A percentile compares a stretch with the other conserved stretches of the same genome.
Conservation (phyloP, 1,140 invertebrate species). For the Helicoverpa zea region DNA sequence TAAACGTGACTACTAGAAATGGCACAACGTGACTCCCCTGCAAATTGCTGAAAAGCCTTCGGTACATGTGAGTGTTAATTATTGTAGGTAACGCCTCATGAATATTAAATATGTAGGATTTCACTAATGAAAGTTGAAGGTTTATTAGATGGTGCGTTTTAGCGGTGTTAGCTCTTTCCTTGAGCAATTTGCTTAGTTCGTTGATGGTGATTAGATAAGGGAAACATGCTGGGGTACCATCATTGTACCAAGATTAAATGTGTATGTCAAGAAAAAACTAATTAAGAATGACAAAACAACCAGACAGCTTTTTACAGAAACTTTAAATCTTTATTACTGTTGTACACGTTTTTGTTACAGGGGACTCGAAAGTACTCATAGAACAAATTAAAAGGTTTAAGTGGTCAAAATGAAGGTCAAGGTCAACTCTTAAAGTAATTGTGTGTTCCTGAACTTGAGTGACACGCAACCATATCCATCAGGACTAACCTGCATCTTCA, state of each 20-base stretch:
- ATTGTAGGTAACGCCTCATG: background rate
- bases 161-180: too few species aligned
- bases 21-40: conserved; percentile 8
- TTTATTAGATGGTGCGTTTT: background rate
- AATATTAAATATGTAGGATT: conserved; percentile 10
- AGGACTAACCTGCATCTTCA: background rate
- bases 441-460: background rate
- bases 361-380: too few species aligned
- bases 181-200: too few species aligned
- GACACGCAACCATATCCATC: background rate
- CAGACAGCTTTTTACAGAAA: too few species aligned
- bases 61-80: conserved; percentile 8
- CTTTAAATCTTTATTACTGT: too few species aligned
- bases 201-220: too few species aligned
- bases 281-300: too few species aligned
- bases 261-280: too few species aligned
- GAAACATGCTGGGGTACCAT: too few species aligned
- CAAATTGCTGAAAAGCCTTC: background rate
- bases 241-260: too few species aligned
- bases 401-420: conserved; percentile 22
- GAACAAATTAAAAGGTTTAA: background rate
- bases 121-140: conserved; percentile 1
- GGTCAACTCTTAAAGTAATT: conserved; percentile 2
- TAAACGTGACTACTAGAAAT: conserved; percentile 21
- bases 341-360: too few species aligned